Evolutionary conservation across 1,140 invertebrate genomes (phyloP).

Genomic region (Drosophila ananassae): DNA sequence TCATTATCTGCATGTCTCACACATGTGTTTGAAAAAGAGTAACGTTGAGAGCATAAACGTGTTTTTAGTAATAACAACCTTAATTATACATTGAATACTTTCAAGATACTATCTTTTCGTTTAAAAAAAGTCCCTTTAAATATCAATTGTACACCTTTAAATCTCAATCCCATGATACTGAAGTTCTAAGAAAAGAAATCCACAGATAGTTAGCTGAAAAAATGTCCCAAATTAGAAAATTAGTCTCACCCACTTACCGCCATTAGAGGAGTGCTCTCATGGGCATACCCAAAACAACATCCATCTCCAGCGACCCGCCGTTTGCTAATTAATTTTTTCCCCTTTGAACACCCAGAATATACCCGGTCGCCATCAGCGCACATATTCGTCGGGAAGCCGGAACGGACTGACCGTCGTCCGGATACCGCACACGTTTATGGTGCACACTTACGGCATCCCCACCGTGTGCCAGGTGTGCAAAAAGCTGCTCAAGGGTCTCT

Average conservation of each 20-base stretch:
- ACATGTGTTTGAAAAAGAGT: not conserved
- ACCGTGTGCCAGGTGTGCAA: conserved; percentile 98
- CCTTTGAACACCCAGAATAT: conserved; percentile 46
- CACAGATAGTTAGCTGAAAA: not conserved
- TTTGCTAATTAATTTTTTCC: conserved; percentile 18
- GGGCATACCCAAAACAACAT: not conserved
- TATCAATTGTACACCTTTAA: not conserved
- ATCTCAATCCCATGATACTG: not conserved
- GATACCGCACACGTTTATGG: conserved; percentile 95
- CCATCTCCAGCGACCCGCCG: not conserved
- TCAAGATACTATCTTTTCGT: no score
- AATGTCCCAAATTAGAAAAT: conserved; percentile 2
- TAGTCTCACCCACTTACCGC: conserved; percentile 14
- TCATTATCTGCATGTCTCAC: not conserved
- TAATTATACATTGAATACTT: not conserved
- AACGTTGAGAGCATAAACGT: not conserved
- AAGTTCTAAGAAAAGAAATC: not conserved
- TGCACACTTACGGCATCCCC: conserved; percentile 97
- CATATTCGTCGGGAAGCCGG: conserved; percentile 90
- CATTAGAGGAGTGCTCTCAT: not conserved
- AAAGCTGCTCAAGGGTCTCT: conserved; percentile 96
- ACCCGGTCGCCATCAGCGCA: conserved; percentile 85
- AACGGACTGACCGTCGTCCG: conserved; percentile 85
- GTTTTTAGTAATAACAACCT: not conserved
- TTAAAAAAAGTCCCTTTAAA: no score